Conservation (phyloP, 2,113 vertebrate genomes). For the Pteronura brasiliensis region DNA sequence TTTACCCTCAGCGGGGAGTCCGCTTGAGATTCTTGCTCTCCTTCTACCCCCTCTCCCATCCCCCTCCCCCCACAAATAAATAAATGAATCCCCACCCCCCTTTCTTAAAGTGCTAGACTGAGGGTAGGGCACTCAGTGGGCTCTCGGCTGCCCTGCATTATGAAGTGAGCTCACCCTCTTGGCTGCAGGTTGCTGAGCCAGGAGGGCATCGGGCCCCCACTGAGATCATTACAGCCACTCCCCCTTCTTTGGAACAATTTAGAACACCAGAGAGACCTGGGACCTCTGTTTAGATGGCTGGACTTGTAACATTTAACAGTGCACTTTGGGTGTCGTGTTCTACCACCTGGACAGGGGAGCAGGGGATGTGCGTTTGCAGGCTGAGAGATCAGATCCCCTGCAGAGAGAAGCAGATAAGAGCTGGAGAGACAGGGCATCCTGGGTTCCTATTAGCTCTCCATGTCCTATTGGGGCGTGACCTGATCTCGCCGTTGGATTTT, state of each 20-base stretch:
- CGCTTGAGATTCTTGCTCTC: not conserved
- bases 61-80: not conserved
- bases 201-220: not conserved
- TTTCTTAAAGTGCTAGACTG: not conserved
- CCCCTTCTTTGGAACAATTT: not conserved
- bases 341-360: not conserved
- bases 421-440: not conserved
- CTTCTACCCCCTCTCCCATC: not conserved
- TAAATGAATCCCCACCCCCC: not conserved
- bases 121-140: not conserved
- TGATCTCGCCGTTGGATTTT: not conserved
- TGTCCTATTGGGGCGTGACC: not conserved
- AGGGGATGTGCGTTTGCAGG: rapidly evolving
- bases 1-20: not conserved
- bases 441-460: not conserved
- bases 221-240: not conserved
- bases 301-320: not conserved
- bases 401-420: not conserved
- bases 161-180: not conserved
- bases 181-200: too few relatives aligned
- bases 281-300: not conserved
- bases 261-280: not conserved
- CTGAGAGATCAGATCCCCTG: not conserved
- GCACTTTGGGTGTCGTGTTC: not conserved
- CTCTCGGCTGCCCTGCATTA: not conserved